Evolutionary conservation across 2,888 invertebrate species (phyloP).

Genomic region (Prosopocoilus inquinatus): DNA sequence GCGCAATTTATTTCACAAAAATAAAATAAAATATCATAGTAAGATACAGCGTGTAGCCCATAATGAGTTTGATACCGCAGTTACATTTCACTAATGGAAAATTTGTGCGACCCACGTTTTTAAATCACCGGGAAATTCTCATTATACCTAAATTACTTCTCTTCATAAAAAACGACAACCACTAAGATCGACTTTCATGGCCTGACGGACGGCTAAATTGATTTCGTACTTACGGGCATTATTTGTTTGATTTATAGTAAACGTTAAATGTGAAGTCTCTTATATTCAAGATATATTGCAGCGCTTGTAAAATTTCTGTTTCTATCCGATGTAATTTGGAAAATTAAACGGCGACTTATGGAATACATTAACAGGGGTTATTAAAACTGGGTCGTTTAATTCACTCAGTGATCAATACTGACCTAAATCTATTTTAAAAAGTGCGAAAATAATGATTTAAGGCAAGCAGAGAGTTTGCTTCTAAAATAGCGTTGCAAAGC

Average conservation of each 20-base stretch:
- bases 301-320: neutral
- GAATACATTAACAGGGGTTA: neutral
- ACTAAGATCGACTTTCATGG: constrained; percentile 19
- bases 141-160: neutral
- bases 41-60: constrained; percentile 28
- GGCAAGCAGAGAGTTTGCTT: neutral
- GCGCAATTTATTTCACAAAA: constrained; percentile 31
- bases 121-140: neutral
- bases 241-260: constrained; percentile 1
- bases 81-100: constrained; percentile 26
- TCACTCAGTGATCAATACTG: neutral
- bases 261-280: neutral
- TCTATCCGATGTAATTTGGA: too few species aligned
- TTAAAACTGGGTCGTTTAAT: neutral
- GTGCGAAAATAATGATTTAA: neutral
- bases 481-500: constrained; percentile 22
- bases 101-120: constrained; percentile 4
- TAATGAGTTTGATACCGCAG: constrained; percentile 25
- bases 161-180: constrained; percentile 8
- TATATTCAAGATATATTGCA: neutral
- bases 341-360: neutral
- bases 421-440: neutral
- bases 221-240: constrained; percentile 7
- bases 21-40: constrained; percentile 29
- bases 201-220: constrained; percentile 21